Evolutionary conservation across 2,113 vertebrate species (phyloP), one percentile per base, ranked within the genome.

Genomic region (Scolopax mira): DNA sequence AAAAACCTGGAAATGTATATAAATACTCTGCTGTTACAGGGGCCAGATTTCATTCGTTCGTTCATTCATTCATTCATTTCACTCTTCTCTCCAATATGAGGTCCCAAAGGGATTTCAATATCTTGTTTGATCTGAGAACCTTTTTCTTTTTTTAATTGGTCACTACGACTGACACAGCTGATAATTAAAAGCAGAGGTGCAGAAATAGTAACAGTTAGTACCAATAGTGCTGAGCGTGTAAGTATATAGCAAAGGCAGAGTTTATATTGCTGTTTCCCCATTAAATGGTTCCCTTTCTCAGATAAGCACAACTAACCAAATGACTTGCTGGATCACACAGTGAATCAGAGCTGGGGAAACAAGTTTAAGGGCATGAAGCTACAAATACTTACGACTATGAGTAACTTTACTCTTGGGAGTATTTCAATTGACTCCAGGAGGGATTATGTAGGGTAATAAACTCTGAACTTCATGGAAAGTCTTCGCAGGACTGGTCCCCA

Each of bases 371-470:
- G 66, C 78, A 58, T 58, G 80, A 85, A 90, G 39, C 72, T 90
- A 84, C 88, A 75, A 89, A 81, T 84, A 60, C 52, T 25, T 85
- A 65, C 44, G 55, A 31, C 57, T 92, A 11, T 88, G 88, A 93
- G 88, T 90, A 94, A 92, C 72, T 86, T 93, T 65, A 84, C 92
- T 87, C 85, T 52, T 89, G 86, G 90, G 93, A 94, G 69, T 89
- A 90, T 74, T 97, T 94, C 75, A 85, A 1, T 72, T 84, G 72
- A 89, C 61, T 94, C 65, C 61, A 52, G 66, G 85, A 95, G 69
- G 93, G 72, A 85, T 90, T 93, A 44, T 52, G 73, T 48, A 89
- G 85, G 66, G 93, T 92, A 94, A 88, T 97, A 93, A 96, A 51
- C 65, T 86, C 72, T 84, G 79, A 94, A 94, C 90, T 92, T 90